These are phyloP conservation scores for Orthosia incerta DNA, from an alignment of 2,888 invertebrate genomes.

Conservation along the genomic window DNA sequence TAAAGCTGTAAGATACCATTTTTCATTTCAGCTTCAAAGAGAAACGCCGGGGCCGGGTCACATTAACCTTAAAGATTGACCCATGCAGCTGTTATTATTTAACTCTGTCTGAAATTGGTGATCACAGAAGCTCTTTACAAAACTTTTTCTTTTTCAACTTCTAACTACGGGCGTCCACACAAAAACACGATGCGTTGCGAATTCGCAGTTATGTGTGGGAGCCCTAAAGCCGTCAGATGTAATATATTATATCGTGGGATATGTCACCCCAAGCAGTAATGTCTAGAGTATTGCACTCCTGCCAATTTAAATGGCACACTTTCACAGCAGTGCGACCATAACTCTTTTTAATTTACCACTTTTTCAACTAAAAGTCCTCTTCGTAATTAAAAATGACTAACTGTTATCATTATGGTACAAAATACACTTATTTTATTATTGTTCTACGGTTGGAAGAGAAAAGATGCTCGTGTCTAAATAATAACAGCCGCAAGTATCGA, in stretches of 20 bases:
- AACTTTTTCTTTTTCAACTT: not conserved
- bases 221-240: too few relatives aligned
- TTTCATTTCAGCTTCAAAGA: not conserved
- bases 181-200: too few relatives aligned
- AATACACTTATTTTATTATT: conserved; percentile 3
- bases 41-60: too few relatives aligned
- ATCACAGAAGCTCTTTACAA: not conserved
- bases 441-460: not conserved
- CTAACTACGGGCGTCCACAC: too few relatives aligned
- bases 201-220: too few relatives aligned
- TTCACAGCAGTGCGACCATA: not conserved
- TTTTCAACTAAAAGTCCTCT: conserved; percentile 12
- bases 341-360: conserved; percentile 11
- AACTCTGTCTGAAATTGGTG: not conserved
- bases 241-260: too few relatives aligned
- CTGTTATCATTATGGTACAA: not conserved
- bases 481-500: too few relatives aligned
- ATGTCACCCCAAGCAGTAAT: not conserved
- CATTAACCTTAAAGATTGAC: too few relatives aligned
- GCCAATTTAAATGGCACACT: conserved; percentile 2
- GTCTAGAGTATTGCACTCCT: not conserved
- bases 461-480: too few relatives aligned
- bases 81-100: too few relatives aligned
- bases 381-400: conserved; percentile 34
- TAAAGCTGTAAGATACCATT: too few relatives aligned